phyloP scores from a whole-genome alignment of 1,140 invertebrate species.

The Periplaneta americana region DNA sequence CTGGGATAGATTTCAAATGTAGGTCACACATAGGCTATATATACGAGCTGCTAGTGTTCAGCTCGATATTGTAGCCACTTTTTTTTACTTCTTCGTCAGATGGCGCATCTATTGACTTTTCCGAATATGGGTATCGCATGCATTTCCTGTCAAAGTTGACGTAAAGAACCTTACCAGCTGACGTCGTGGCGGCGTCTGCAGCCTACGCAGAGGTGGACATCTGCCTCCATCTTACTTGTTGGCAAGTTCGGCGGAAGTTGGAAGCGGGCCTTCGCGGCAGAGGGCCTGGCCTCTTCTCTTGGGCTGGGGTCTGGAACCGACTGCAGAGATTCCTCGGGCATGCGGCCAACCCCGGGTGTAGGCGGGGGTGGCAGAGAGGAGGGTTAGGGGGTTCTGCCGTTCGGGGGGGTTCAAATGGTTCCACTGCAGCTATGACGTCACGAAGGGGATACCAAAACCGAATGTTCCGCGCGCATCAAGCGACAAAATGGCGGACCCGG shows the following conservation, averaged over 20 bases:
- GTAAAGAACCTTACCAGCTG: background rate
- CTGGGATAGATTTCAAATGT: too few relatives aligned
- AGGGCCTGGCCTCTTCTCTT: background rate
- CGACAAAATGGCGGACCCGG: slow-evolving; percentile 4
- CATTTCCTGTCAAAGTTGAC: background rate
- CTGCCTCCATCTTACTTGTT: slow-evolving; percentile 5
- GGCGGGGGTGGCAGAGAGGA: background rate
- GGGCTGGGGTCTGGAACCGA: background rate
- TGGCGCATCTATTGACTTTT: background rate
- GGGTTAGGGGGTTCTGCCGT: background rate
- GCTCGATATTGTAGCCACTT: background rate
- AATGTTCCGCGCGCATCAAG: slow-evolving; percentile 1
- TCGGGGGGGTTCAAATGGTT: slow-evolving; percentile 9
- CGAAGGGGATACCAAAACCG: background rate
- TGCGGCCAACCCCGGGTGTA: slow-evolving; percentile 3
- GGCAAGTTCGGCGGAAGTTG: background rate
- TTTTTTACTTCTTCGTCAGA: background rate
- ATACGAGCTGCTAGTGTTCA: background rate
- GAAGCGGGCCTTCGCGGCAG: background rate
- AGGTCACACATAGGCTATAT: background rate
- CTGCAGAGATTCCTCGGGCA: slow-evolving; percentile 14
- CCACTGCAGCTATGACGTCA: slow-evolving; percentile 13
- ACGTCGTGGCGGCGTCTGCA: too few relatives aligned
- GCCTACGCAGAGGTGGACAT: background rate
- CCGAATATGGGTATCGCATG: background rate